Evolutionary conservation across 2,888 invertebrate genomes (phyloP), one percentile per base, ranked within the genome.

Genomic region (Drosophila mettleri): DNA sequence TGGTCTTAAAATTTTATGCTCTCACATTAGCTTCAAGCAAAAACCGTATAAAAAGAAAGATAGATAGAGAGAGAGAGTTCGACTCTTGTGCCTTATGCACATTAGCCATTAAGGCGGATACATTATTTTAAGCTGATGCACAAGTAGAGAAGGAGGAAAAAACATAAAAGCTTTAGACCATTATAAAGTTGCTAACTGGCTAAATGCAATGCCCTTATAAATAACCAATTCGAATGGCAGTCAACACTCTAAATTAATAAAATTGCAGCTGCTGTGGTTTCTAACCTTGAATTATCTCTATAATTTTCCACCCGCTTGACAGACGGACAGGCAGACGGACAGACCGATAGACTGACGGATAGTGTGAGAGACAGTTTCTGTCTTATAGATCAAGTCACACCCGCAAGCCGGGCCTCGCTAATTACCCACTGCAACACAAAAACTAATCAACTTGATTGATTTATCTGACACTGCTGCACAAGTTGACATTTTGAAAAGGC

Each of bases 371-470:
- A 34, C 48, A 54, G 46, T 43, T 59, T 29, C 39, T 16, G 59
- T 49, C 62, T 48, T 55, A 49, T 67, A 65, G 72, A 73, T 72
- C 71, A 69, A 63, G 72, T 77, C 82, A 86, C 86, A 82, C 80
- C 84, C 82, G 74, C 66, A 41, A 27, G 57, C 38, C 31, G 65
- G 62, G 61, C 22, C 67, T 60, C 74, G 82, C 85, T 87, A 90
- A 89, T 90, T 89, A 90, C 80, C 77, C 68, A 54, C 64, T 82
- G 75, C 69, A 80, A 67, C 67, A 76, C 78, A 74, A 79, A 79
- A 81, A 84, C 86, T 81, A 89, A 89, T 89, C 89, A 89, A 87
- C 71, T 87, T 89, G 89, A 89, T 90, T 89, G 89, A 89, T 90
- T 89, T 90, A 89, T 90, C 90, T 89, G 89, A 89, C 90, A 89